Base-by-base conservation (phyloP, 2,888 invertebrate species). In the Aporophyla nigra region DNA sequence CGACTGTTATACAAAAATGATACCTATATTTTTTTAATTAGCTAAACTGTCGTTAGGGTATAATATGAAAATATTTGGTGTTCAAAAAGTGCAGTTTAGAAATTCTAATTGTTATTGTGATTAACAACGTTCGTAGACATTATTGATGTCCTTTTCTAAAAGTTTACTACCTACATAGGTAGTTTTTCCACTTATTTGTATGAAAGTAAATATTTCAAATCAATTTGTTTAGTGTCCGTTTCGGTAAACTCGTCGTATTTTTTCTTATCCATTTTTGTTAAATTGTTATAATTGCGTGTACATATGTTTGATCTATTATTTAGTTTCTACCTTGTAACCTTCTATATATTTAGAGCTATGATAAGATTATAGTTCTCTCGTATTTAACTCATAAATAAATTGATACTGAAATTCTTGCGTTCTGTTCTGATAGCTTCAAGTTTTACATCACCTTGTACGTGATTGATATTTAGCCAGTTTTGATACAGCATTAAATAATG, bases 21-120 rank as follows among this genome's bases (percentile, higher is more conserved):
- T 88, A 93, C 94, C 93, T 96, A 95, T 96, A 96, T 96, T 96
- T 96, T 96, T 96, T 96, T 96, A 96, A 92, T 95, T 96, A 96
- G 95, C 95, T 94, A 94, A 95, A 92, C 95, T 94, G 93, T 94
- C 92, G 86, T 94, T 95, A 96, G 95, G 94, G 91, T 95, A 94
- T 89, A 92, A 94, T 89, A 92, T 91, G 89, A 83, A 89, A 92
- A 93, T 93, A 92, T 93, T 95, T 93, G 92, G 95, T 95, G 95
- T 96, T 96, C 95, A 96, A 93, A 91, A 93, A 93, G 91, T 93
- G 92, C 93, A 93, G 93, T 93, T 91, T 93, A 93, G 91, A 92
- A 91, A 91, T 91, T 93, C 90, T 93, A 92, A 91, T 89, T 90
- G 87, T 89, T 90, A 91, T 90, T 91, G 90, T 93, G 93, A 93